Base-by-base conservation (phyloP, 2,888 invertebrate species). In the Rhogogaster chlorosoma region DNA sequence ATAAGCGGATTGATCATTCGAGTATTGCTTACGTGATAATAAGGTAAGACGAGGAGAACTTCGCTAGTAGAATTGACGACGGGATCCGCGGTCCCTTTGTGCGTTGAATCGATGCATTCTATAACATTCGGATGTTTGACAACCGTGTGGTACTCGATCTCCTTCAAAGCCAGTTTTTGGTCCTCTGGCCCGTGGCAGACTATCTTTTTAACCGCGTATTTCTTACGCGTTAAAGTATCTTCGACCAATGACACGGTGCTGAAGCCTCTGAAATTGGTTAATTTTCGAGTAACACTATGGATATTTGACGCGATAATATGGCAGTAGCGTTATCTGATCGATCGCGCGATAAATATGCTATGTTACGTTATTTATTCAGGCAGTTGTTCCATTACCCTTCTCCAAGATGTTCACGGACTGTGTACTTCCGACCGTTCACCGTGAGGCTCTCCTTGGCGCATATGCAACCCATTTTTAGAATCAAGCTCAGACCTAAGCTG, bases 141-240 rank as follows among this genome's bases (percentile, higher is more conserved):
- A 89, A 95, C 94, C 85, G 95, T 95, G 91, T 96, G 96, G 90
- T 96, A 96, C 89, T 97, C 96, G 73, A 97, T 96, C 94, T 98
- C 98, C 87, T 95, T 95, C 90, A 96, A 91, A 0, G 97, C 97
- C 86, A 94, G 92, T 91, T 95, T 95, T 91, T 97, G 97, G 92
- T 98, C 98, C 87, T 96, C 96, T 85, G 95, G 94, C 86, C 96
- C 96, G 93, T 98, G 97, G 90, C 97, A 97, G n/a, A 95, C 95
- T 85, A 98, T 97, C 89, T 97, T 95, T 94, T 98, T 98, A 71
- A 98, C 93, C 7, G 97, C 98, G 94, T 95, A 97, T 87, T 95
- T 94, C 87, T 95, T 96, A 88, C 95, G 95, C 5, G 95, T 96
- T 49, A 94, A 88, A 1, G 94, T 91, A 91, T 97, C 96, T 93